These are phyloP conservation scores for Phrynocephalus forsythii DNA, from an alignment of 2,797 vertebrate species.

Conservation along the genomic window DNA sequence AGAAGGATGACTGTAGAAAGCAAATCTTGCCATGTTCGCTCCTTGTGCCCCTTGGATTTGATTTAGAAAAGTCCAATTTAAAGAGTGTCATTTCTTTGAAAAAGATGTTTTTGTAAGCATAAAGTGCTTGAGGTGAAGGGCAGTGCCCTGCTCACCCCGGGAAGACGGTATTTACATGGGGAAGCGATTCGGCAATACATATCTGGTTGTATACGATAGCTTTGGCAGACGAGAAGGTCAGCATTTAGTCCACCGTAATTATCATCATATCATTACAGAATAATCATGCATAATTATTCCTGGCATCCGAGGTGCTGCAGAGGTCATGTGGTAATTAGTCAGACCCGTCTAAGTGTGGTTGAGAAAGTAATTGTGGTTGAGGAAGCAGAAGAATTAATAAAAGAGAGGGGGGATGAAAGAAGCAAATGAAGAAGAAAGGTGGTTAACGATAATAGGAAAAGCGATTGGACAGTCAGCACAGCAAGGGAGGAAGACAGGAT, in stretches of 20 bases:
- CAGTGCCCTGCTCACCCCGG: not conserved
- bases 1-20: not conserved
- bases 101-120: not conserved
- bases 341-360: slow-evolving; percentile 11
- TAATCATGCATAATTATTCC: slow-evolving; percentile 33
- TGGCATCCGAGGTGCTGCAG: slow-evolving; percentile 24
- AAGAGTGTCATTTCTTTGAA: not conserved
- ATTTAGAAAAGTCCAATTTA: not conserved
- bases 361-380: not conserved
- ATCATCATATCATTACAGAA: slow-evolving; percentile 31
- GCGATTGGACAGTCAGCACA: not conserved
- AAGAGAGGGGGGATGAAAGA: not conserved
- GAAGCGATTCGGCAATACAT: not conserved
- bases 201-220: not conserved
- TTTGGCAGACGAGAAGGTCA: slow-evolving; percentile 18
- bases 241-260: slow-evolving; percentile 24
- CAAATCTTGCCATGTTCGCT: not conserved
- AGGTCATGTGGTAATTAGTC: slow-evolving; percentile 42
- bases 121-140: not conserved
- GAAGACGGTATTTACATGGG: not conserved
- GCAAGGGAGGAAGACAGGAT: slow-evolving; percentile 16
- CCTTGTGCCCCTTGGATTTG: not conserved
- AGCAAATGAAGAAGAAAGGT: not conserved
- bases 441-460: slow-evolving; percentile 8
- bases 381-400: not conserved